Conservation (phyloP, 2,113 vertebrate species). For the Hyla sarda region DNA sequence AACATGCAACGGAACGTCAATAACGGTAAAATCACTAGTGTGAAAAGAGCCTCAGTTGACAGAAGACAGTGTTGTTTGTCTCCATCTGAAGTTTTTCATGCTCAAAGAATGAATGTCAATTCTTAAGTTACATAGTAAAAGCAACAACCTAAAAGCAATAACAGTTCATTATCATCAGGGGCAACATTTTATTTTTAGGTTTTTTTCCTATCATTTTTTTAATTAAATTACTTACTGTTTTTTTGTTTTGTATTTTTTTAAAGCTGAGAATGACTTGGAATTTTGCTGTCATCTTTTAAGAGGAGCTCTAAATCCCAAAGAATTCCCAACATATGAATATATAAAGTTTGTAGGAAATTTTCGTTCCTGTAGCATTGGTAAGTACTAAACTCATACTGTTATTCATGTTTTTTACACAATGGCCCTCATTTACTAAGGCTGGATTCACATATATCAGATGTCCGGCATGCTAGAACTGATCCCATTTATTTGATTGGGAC, state of each 20-base stretch:
- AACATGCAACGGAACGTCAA: too few relatives aligned
- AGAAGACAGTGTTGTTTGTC: background rate
- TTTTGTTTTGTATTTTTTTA: slow-evolving; percentile 64
- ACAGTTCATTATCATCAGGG: background rate
- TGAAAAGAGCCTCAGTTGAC: too few relatives aligned
- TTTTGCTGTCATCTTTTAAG: slow-evolving; percentile 86
- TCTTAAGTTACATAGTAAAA: background rate
- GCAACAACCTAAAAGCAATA: background rate
- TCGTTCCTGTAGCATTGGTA: slow-evolving; percentile 82
- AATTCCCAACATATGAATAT: slow-evolving; percentile 85
- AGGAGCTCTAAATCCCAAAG: slow-evolving; percentile 84
- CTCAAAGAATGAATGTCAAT: background rate
- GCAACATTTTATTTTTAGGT: background rate
- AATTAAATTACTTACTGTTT: slow-evolving; percentile 61
- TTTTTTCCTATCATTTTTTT: background rate
- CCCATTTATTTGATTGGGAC: too few relatives aligned
- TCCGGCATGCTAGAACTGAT: too few relatives aligned
- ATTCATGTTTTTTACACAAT: background rate
- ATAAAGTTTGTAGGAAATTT: slow-evolving; percentile 86
- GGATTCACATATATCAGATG: too few relatives aligned
- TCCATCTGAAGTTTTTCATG: background rate
- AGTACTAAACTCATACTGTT: slow-evolving; percentile 61
- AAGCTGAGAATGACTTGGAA: slow-evolving; percentile 82
- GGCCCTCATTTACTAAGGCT: background rate
- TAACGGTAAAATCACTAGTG: too few relatives aligned